Conservation (phyloP, 1,140 invertebrate genomes). For the Heliconius hewitsoni region DNA sequence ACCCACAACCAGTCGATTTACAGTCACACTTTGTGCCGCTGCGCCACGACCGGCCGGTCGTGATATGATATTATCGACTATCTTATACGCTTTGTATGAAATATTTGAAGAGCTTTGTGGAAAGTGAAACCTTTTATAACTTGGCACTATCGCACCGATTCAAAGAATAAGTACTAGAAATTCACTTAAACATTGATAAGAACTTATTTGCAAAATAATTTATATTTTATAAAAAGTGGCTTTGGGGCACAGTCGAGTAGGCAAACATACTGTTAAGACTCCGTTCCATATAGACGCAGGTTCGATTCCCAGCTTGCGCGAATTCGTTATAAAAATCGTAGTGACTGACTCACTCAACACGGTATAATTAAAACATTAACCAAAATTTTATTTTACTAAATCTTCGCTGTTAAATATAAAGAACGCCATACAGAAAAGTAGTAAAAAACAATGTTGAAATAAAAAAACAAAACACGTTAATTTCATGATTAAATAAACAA, state of each 20-base stretch:
- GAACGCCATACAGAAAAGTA: not conserved
- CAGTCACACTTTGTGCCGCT: too few relatives aligned
- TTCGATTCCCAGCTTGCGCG: not conserved
- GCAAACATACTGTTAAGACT: too few relatives aligned
- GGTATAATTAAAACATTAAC: not conserved
- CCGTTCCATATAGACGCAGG: not conserved
- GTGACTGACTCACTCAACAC: not conserved
- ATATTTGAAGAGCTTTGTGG: not conserved
- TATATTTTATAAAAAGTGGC: not conserved
- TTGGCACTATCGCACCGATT: not conserved
- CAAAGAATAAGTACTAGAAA: slow-evolving; percentile 7
- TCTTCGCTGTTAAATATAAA: not conserved
- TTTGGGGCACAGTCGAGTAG: too few relatives aligned
- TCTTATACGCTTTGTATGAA: not conserved
- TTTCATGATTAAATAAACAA: not conserved
- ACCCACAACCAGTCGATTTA: too few relatives aligned
- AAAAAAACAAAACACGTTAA: not conserved
- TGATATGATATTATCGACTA: not conserved
- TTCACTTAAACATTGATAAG: not conserved
- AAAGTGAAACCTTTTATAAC: slow-evolving; percentile 6
- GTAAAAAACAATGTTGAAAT: not conserved
- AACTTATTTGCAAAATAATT: not conserved
- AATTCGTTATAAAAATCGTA: not conserved
- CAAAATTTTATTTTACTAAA: too few relatives aligned
- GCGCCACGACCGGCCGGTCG: too few relatives aligned